phyloP scores from a whole-genome alignment of 2,797 vertebrate genomes.

The Podarcis siculus region DNA sequence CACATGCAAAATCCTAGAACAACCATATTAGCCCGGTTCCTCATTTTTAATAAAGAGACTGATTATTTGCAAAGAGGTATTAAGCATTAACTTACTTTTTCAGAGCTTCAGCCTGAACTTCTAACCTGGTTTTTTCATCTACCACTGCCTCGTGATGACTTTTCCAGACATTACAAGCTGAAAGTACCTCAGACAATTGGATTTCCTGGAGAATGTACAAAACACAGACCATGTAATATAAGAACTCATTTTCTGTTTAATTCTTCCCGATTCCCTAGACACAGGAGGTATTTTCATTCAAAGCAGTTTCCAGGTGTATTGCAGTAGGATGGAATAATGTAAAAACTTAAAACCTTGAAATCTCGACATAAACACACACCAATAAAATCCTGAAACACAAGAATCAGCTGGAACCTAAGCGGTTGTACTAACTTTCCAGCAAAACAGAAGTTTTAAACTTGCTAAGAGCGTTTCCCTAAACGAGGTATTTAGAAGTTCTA shows the following conservation, averaged over 20 bases:
- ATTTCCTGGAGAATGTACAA: constrained; percentile 80
- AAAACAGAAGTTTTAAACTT: constrained; percentile 2
- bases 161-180: constrained; percentile 80
- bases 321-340: neutral
- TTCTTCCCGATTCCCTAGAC: constrained; percentile 43
- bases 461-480: neutral
- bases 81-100: constrained; percentile 79
- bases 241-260: constrained; percentile 17
- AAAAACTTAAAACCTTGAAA: constrained; percentile 12
- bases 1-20: no score
- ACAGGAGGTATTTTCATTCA: constrained; percentile 30
- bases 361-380: constrained; percentile 21
- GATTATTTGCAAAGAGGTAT: constrained; percentile 5
- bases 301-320: neutral
- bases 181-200: constrained; percentile 77
- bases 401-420: constrained; percentile 14
- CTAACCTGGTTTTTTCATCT: constrained; percentile 80
- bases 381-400: constrained; percentile 15
- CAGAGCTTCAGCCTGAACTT: constrained; percentile 78
- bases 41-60: neutral
- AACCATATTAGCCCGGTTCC: no score
- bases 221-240: constrained; percentile 54
- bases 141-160: constrained; percentile 73
- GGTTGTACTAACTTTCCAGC: constrained; percentile 5
- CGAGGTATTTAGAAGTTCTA: neutral